Conservation (phyloP, 2,888 invertebrate species). For the Sisyra nigra region DNA sequence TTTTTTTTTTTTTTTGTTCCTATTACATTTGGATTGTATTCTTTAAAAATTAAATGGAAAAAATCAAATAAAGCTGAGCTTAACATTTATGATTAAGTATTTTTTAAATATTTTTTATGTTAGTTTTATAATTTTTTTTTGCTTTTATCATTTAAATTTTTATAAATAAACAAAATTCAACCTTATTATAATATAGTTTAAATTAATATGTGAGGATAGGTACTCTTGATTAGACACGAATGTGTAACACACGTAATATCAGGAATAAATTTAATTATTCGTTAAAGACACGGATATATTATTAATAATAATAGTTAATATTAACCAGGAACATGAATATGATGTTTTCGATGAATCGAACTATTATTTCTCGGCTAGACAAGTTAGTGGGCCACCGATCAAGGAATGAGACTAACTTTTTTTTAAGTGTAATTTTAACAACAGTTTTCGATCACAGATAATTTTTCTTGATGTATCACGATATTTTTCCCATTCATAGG, state of each 20-base stretch:
- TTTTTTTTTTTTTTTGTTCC: not conserved
- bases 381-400: no score
- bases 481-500: no score
- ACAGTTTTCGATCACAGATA: no score
- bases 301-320: no score
- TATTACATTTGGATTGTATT: conserved; percentile 3
- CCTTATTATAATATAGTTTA: conserved; percentile 8
- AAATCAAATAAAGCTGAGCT: conserved; percentile 27
- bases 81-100: conserved; percentile 14
- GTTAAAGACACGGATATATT: not conserved
- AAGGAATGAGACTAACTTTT: no score
- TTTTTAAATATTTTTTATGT: conserved; percentile 10
- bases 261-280: conserved; percentile 1
- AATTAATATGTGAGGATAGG: conserved; percentile 4
- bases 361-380: no score
- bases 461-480: no score
- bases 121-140: conserved; percentile 9
- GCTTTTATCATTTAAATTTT: conserved; percentile 19
- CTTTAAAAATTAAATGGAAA: conserved; percentile 3
- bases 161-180: conserved; percentile 8
- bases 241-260: conserved; percentile 4
- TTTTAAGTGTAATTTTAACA: no score
- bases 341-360: no score
- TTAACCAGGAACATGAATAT: no score
- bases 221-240: conserved; percentile 4